Evolutionary conservation across 2,113 vertebrate genomes (phyloP).

Genomic region (Geococcyx californianus): DNA sequence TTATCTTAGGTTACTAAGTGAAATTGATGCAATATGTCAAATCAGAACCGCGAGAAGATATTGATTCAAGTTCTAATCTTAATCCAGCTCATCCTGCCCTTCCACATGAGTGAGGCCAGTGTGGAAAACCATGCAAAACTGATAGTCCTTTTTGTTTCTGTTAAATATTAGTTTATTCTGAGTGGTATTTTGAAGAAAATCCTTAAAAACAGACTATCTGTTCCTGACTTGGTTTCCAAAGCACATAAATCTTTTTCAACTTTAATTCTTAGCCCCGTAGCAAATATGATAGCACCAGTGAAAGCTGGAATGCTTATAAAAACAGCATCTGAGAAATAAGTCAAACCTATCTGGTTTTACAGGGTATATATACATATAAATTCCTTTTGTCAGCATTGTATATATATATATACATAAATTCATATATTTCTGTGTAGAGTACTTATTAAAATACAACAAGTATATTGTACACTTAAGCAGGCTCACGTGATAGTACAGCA

Average conservation of each 20-base stretch:
- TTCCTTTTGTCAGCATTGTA: background rate
- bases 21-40: background rate
- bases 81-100: rapidly evolving
- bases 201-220: background rate
- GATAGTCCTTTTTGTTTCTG: background rate
- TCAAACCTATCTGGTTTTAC: background rate
- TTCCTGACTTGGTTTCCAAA: conserved; percentile 13
- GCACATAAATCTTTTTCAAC: conserved; percentile 14
- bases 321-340: conserved; percentile 25
- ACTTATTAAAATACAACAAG: background rate
- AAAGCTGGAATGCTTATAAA: conserved; percentile 38
- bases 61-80: background rate
- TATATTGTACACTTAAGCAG: background rate
- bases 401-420: background rate
- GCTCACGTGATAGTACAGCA: background rate
- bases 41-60: background rate
- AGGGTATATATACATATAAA: background rate
- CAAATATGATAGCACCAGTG: background rate
- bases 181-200: background rate
- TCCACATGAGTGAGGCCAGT: background rate
- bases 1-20: background rate
- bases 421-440: background rate
- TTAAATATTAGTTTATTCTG: background rate
- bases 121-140: background rate
- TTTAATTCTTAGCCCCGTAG: background rate